These are phyloP conservation scores for Edolisoma coerulescens DNA, from an alignment of 2,113 vertebrate species.

Conservation along the genomic window DNA sequence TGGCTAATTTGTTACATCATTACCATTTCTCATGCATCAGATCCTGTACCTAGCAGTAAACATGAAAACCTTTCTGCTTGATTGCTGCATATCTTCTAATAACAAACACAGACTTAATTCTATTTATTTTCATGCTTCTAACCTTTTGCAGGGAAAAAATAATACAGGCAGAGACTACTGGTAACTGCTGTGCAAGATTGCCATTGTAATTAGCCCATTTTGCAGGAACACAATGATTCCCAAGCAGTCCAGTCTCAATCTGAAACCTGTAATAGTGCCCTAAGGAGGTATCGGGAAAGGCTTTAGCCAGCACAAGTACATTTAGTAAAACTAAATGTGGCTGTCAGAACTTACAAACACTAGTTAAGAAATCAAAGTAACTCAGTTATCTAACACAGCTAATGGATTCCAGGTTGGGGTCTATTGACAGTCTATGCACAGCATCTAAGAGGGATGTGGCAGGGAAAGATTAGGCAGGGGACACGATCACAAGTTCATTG, in stretches of 20 bases:
- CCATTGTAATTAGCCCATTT: neutral
- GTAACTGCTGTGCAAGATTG: neutral
- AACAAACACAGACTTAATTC: neutral
- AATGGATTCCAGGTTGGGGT: neutral
- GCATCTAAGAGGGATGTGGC: neutral
- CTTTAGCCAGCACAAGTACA: neutral
- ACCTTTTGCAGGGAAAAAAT: neutral
- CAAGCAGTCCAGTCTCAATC: neutral
- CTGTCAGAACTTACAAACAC: neutral
- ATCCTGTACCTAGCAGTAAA: neutral
- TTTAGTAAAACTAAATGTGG: neutral
- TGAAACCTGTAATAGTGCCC: neutral
- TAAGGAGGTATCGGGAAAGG: neutral
- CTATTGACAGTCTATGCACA: rapidly evolving
- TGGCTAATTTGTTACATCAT: slow-evolving; percentile 32
- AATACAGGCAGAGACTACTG: neutral
- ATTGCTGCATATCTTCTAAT: neutral
- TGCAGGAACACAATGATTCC: neutral
- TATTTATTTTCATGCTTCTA: neutral
- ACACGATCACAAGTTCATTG: rapidly evolving
- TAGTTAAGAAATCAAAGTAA: neutral
- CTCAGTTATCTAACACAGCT: neutral
- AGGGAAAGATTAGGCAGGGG: neutral
- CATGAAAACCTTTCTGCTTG: neutral
- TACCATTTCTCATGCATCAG: neutral